Conservation (phyloP, 2,797 vertebrate genomes). For the Ficedula albicollis region DNA sequence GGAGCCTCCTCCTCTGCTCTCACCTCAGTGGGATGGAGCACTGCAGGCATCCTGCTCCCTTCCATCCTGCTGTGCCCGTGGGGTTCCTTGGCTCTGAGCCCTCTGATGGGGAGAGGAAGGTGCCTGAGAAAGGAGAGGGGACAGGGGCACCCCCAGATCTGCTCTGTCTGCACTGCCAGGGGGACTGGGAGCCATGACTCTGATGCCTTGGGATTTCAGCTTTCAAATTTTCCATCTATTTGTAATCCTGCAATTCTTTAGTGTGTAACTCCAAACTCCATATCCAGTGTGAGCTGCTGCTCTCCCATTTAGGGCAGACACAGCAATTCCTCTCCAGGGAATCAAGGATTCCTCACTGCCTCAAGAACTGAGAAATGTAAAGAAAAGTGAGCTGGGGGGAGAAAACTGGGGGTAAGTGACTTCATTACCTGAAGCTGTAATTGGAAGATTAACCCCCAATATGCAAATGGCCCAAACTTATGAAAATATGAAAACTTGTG, state of each 20-base stretch:
- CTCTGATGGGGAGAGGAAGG: neutral
- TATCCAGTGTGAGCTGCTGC: accelerated
- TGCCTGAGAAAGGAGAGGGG: neutral
- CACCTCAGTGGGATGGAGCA: neutral
- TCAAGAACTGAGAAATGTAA: accelerated
- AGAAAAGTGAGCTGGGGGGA: accelerated
- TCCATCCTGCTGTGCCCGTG: accelerated
- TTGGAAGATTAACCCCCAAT: accelerated
- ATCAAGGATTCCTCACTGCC: neutral
- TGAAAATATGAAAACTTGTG: neutral
- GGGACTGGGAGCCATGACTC: accelerated
- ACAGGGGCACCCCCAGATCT: neutral
- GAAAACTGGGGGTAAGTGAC: neutral
- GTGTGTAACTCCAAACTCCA: accelerated
- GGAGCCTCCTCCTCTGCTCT: neutral
- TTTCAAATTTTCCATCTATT: accelerated
- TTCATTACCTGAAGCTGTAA: neutral
- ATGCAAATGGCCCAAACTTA: neutral
- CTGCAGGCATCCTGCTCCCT: neutral
- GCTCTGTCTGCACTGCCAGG: neutral
- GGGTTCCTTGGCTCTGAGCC: neutral
- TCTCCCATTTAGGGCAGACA: accelerated
- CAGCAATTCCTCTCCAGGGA: neutral
- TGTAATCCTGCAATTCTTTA: neutral
- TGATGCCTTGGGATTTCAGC: neutral